These are phyloP conservation scores for Neolamprologus multifasciatus DNA, from an alignment of 2,797 vertebrate genomes.

Conservation along the genomic window DNA sequence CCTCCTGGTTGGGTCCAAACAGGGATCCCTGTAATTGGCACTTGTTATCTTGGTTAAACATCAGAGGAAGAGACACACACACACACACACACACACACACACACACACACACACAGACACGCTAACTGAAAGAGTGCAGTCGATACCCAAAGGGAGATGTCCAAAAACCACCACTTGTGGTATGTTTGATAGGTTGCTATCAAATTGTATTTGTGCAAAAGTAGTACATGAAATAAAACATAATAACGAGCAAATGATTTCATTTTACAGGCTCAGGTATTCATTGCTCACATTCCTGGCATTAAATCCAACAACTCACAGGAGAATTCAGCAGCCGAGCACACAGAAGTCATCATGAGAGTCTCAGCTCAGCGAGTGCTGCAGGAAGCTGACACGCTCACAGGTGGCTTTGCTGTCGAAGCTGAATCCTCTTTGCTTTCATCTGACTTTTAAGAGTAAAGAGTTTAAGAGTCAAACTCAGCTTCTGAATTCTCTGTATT, in stretches of 20 bases:
- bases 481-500: background rate
- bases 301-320: background rate
- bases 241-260: background rate
- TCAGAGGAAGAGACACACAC: background rate
- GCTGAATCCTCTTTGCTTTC: background rate
- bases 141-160: background rate
- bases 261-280: background rate
- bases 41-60: conserved; percentile 19
- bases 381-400: background rate
- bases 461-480: background rate
- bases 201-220: background rate
- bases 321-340: background rate
- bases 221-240: background rate
- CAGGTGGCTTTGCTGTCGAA: background rate
- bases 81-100: background rate
- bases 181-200: background rate
- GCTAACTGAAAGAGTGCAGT: background rate
- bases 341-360: background rate
- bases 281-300: background rate
- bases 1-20: background rate
- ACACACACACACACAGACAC: background rate
- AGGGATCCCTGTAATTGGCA: conserved; percentile 3
- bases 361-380: background rate
- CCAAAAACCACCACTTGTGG: background rate
- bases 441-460: background rate